Conservation (phyloP, 1,140 invertebrate genomes). For the Lasaia peninsularis region DNA sequence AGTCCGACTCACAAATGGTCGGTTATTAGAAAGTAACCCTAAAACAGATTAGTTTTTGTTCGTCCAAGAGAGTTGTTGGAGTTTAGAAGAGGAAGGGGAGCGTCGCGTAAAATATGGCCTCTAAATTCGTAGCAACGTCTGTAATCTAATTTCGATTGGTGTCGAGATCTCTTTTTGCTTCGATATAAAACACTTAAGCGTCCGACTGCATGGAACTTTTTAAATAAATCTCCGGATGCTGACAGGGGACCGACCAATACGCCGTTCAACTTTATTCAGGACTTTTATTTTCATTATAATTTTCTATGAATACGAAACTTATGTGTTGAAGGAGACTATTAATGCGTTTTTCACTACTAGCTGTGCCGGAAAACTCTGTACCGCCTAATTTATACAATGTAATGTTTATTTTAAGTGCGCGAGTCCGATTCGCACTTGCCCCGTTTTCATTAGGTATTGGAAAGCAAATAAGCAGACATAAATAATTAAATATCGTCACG, state of each 20-base stretch:
- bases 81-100: not conserved
- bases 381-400: too few relatives aligned
- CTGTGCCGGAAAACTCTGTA: too few relatives aligned
- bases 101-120: conserved; percentile 17
- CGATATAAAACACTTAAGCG: conserved; percentile 36
- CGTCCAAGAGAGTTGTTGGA: not conserved
- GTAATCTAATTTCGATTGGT: conserved; percentile 24
- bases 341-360: not conserved
- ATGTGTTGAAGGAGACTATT: not conserved
- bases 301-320: conserved; percentile 10
- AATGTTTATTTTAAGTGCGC: too few relatives aligned
- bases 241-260: conserved; percentile 53
- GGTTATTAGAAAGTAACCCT: not conserved
- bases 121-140: conserved; percentile 19
- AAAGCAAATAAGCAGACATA: too few relatives aligned
- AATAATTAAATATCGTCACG: too few relatives aligned
- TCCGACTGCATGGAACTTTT: conserved; percentile 43
- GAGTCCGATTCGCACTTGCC: too few relatives aligned
- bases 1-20: too few relatives aligned
- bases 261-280: conserved; percentile 24
- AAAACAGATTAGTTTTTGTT: conserved; percentile 8
- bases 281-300: conserved; percentile 23
- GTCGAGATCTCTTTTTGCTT: conserved; percentile 32
- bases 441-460: too few relatives aligned
- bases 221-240: conserved; percentile 55